Percentiles rank a stretch among this genome's conserved stretches.
phyloP scores from a whole-genome alignment of 2,113 vertebrate genomes.

The Colistium nudipinnis region DNA sequence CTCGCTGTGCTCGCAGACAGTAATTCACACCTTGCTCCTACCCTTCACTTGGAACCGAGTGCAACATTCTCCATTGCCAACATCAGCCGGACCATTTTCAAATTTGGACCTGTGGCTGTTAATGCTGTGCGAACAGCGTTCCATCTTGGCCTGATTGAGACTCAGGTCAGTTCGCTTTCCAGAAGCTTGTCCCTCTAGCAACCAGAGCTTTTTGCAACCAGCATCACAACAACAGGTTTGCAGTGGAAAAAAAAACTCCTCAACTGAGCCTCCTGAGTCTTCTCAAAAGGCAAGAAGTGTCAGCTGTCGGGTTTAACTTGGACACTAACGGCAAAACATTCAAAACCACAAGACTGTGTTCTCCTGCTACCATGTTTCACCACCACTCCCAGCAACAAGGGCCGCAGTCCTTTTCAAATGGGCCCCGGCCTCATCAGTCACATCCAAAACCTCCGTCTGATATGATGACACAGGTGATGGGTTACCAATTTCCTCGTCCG shows the following conservation, averaged over 20 bases:
- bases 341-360: conserved; percentile 6
- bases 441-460: conserved; percentile 61
- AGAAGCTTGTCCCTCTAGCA: conserved; percentile 79
- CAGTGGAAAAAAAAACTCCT: conserved; percentile 44
- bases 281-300: conserved; percentile 69
- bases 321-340: conserved; percentile 30
- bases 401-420: conserved; percentile 75
- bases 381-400: conserved; percentile 86
- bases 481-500: conserved; percentile 81
- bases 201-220: conserved; percentile 38
- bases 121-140: conserved; percentile 73
- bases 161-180: conserved; percentile 86
- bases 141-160: conserved; percentile 87
- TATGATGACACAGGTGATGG: conserved; percentile 69
- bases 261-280: conserved; percentile 77
- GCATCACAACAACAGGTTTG: conserved; percentile 53
- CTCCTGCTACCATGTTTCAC: conserved; percentile 80
- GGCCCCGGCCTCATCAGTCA: conserved; percentile 74
- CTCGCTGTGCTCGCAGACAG: conserved; percentile 91
- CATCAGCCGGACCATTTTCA: conserved; percentile 83
- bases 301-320: conserved; percentile 30
- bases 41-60: conserved; percentile 55
- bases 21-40: conserved; percentile 83
- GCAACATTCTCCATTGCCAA: conserved; percentile 85
- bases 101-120: conserved; percentile 83